Base-by-base conservation (phyloP, 2,797 vertebrate species). In the Parauchenoglanis ngamensis region DNA sequence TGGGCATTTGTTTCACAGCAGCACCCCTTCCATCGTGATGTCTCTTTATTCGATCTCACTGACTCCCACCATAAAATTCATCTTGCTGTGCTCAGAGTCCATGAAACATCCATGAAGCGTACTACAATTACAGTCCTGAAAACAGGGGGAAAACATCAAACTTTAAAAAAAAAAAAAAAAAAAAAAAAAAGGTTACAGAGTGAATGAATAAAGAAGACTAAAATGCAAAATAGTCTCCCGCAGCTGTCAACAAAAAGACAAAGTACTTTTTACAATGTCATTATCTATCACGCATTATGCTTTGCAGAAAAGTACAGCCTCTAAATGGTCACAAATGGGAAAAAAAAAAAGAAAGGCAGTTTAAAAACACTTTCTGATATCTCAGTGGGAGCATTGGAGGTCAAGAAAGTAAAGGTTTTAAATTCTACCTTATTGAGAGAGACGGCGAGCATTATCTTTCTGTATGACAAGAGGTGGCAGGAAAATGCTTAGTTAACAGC, bases 361-460 rank as follows among this genome's bases (percentile, higher is more conserved):
- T 44, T 54, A 72, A 70, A 84, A 35, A 40, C 73, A 52, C 23
- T 31, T 59, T 78, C 73, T 40, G 10, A 28, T 85, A 40, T 63
- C 76, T 85, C 35, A 77, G 46, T 23, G 44, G 28, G 86, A 78
- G n/a, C 73, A 78, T 25, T 21, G 25, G 21, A 84, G 83, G 76
- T 88, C 83, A 88, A 63, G 76, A 23, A 75, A 76, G 68, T 54
- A 49, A 85, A 85, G 61, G 61, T 86, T 72, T 86, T 86, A 82
- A 40, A 86, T 86, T 86, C 31, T 31, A 57, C 19, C 70, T 59
- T 61, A 59, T 46, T 59, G 84, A 76, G 8, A 77, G n/a, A 86
- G 54, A 88, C 78, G 49, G 49, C 19, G n/a, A 56, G 49, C 28
- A 46, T 82, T 75, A 76, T 75, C 77, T 28, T 54, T 86, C 70